Evolutionary conservation across 1,140 invertebrate species (phyloP).

Genomic region (Caenorhabditis latens): DNA sequence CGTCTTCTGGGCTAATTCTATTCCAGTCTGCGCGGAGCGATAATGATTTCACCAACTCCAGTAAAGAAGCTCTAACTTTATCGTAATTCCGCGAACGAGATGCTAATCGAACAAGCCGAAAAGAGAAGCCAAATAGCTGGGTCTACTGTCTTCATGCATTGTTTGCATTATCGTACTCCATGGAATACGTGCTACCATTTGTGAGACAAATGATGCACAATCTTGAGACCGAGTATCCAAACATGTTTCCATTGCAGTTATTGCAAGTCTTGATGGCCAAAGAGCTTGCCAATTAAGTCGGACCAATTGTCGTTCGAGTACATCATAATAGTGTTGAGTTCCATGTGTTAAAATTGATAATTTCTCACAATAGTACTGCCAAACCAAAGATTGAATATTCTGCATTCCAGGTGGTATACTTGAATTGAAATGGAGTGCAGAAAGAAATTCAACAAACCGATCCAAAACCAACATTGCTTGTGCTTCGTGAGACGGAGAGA

Average conservation of each 20-base stretch:
- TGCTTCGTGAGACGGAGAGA: slow-evolving; percentile 56
- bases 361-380: slow-evolving; percentile 59
- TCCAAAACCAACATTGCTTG: slow-evolving; percentile 46
- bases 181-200: slow-evolving; percentile 59
- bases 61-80: slow-evolving; percentile 58
- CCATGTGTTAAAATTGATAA: slow-evolving; percentile 58
- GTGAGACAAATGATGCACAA: slow-evolving; percentile 58
- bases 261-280: slow-evolving; percentile 44
- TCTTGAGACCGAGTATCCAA: slow-evolving; percentile 31
- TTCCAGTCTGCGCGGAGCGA: slow-evolving; percentile 59
- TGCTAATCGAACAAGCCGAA: slow-evolving; percentile 27
- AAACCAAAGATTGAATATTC: slow-evolving; percentile 61
- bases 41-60: slow-evolving; percentile 54
- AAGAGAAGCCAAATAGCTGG: slow-evolving; percentile 13
- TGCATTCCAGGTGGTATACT: slow-evolving; percentile 58
- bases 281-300: slow-evolving; percentile 39
- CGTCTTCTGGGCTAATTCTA: slow-evolving; percentile 36
- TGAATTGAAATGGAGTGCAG: slow-evolving; percentile 51
- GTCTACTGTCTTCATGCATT: slow-evolving; percentile 35
- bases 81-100: slow-evolving; percentile 35
- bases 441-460: slow-evolving; percentile 60
- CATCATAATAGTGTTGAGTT: slow-evolving; percentile 58
- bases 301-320: slow-evolving; percentile 54
- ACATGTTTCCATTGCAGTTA: slow-evolving; percentile 59
- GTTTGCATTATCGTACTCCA: slow-evolving; percentile 32